These are phyloP conservation scores for Dryoscopus gambensis DNA, from an alignment of 2,113 vertebrate genomes.

Conservation along the genomic window DNA sequence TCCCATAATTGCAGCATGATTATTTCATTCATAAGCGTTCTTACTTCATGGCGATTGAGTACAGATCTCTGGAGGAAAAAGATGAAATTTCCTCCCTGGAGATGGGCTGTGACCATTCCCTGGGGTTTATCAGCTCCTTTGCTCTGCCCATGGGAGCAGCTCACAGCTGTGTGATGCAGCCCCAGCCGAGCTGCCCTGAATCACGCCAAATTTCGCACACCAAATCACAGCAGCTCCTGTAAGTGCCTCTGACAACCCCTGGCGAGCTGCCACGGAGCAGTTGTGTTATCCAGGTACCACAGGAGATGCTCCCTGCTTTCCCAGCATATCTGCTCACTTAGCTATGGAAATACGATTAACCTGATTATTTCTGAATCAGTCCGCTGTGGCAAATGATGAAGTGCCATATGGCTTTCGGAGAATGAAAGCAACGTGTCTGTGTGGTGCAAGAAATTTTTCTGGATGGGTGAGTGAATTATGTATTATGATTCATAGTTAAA, in stretches of 20 bases:
- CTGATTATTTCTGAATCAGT: constrained; percentile 46
- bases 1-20: neutral
- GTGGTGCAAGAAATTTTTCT: neutral
- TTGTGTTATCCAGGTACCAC: neutral
- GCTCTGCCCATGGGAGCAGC: constrained; percentile 23
- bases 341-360: constrained; percentile 22
- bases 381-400: neutral
- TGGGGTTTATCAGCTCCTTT: neutral
- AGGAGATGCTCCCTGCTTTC: neutral
- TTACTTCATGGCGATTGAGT: neutral
- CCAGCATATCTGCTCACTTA: neutral
- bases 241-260: neutral
- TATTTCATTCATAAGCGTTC: neutral
- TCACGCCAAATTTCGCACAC: neutral
- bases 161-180: neutral
- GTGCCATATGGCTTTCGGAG: constrained; percentile 26
- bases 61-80: neutral
- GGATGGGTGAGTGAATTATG: constrained; percentile 26
- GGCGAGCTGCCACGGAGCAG: neutral
- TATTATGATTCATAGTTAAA: constrained; percentile 49
- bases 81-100: neutral
- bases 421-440: neutral
- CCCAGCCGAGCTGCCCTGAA: neutral
- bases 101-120: constrained; percentile 7
- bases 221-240: neutral